phyloP scores from a whole-genome alignment of 2,888 invertebrate genomes.

The Polylopha cassiicola region DNA sequence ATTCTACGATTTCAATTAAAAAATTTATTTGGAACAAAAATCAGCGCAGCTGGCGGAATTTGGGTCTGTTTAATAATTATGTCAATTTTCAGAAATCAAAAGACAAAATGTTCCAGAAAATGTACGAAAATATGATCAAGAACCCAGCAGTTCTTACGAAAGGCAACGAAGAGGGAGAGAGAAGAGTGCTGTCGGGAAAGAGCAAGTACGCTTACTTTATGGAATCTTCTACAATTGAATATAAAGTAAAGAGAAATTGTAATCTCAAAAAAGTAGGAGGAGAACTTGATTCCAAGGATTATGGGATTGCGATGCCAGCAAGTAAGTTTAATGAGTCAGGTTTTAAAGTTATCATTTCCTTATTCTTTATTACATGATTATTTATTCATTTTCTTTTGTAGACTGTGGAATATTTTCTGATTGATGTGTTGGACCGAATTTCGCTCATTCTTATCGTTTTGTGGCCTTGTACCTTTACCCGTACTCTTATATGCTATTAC shows the following conservation, averaged over 20 bases:
- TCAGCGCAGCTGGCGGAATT: too few species aligned
- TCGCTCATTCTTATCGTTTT: too few species aligned
- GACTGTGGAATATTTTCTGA: too few species aligned
- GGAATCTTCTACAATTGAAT: constrained; percentile 96
- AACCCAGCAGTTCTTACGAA: constrained; percentile 86
- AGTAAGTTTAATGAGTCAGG: constrained; percentile 79
- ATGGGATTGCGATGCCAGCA: constrained; percentile 90
- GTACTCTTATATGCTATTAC: too few species aligned
- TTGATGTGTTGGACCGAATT: too few species aligned
- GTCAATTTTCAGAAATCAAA: constrained; percentile 83
- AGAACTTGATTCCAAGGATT: constrained; percentile 88
- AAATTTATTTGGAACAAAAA: too few species aligned
- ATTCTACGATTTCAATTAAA: too few species aligned
- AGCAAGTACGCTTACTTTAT: constrained; percentile 93
- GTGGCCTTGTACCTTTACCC: too few species aligned
- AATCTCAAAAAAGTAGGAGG: constrained; percentile 88
- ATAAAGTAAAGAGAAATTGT: constrained; percentile 89
- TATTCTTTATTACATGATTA: too few species aligned
- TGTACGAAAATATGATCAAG: constrained; percentile 93
- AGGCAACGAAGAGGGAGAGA: constrained; percentile 90
- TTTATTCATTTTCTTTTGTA: too few species aligned
- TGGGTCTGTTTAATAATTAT: too few species aligned
- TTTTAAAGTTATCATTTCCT: too few species aligned
- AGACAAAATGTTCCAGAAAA: constrained; percentile 89
- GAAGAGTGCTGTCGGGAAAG: constrained; percentile 79